phyloP scores from a whole-genome alignment of 1,140 invertebrate genomes.

The Cepaea nemoralis region DNA sequence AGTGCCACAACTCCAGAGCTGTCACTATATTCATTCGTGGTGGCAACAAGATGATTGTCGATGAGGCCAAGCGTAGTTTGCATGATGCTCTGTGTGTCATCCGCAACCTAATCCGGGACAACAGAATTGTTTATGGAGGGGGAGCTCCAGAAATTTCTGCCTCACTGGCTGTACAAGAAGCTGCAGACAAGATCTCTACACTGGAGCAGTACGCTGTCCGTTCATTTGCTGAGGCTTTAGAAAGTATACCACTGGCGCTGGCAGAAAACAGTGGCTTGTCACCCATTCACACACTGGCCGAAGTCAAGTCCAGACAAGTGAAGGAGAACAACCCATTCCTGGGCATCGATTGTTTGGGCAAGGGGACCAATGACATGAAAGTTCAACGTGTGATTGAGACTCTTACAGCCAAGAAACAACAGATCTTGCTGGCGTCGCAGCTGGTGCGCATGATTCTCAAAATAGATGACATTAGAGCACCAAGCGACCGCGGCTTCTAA shows the following conservation, averaged over 20 bases:
- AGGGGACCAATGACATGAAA: conserved; percentile 93
- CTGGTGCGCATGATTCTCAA: conserved; percentile 99
- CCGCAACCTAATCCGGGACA: conserved; percentile 92
- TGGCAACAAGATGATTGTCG: conserved; percentile 98
- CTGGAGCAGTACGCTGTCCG: conserved; percentile 98
- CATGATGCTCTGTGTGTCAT: conserved; percentile 98
- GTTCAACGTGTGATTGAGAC: conserved; percentile 96
- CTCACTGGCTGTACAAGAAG: conserved; percentile 87
- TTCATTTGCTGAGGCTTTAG: conserved; percentile 94
- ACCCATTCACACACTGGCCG: conserved; percentile 91
- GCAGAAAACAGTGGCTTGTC: conserved; percentile 97
- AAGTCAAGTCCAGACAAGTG: conserved; percentile 91
- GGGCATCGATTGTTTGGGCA: conserved; percentile 94
- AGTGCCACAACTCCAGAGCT: conserved; percentile 95
- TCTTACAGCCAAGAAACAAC: conserved; percentile 95
- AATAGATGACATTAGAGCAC: conserved; percentile 94
- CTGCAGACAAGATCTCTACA: conserved; percentile 92
- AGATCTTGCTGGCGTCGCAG: conserved; percentile 92
- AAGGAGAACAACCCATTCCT: conserved; percentile 87
- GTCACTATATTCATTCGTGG: conserved; percentile 98
- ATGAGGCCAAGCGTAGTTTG: conserved; percentile 96
- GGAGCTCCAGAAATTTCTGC: conserved; percentile 97
- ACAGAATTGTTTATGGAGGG: conserved; percentile 95
- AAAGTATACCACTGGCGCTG: conserved; percentile 93
- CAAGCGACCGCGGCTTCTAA: conserved; percentile 44